Evolutionary conservation across 1,140 invertebrate genomes (phyloP).

Genomic region (Solenopsis fugax): DNA sequence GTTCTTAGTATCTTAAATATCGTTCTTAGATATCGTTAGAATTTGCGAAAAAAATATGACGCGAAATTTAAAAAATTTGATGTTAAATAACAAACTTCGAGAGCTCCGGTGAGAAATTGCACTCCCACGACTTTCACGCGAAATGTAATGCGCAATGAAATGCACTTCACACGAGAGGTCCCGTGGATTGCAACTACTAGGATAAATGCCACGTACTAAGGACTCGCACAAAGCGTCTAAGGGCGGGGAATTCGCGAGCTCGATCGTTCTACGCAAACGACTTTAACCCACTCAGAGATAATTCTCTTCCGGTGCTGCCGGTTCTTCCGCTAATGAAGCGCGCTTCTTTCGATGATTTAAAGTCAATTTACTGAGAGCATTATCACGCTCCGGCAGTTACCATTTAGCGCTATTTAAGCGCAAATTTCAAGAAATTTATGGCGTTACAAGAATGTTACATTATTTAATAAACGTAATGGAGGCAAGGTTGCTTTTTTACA

Average conservation of each 20-base stretch:
- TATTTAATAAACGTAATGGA: slow-evolving; percentile 63
- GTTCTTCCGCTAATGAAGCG: slow-evolving; percentile 61
- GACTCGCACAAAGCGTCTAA: slow-evolving; percentile 35
- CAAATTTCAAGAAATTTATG: slow-evolving; percentile 56
- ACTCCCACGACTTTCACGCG: not conserved
- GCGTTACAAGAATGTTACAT: slow-evolving; percentile 42
- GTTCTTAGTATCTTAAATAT: not conserved
- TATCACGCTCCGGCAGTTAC: slow-evolving; percentile 61
- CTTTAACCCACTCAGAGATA: slow-evolving; percentile 59
- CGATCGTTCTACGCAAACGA: slow-evolving; percentile 61
- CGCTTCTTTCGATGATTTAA: slow-evolving; percentile 62
- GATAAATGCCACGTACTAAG: slow-evolving; percentile 29
- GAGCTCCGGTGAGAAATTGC: slow-evolving; percentile 27
- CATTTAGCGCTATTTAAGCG: slow-evolving; percentile 60
- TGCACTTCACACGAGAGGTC: not conserved
- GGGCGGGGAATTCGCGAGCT: slow-evolving; percentile 33
- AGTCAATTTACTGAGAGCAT: slow-evolving; percentile 59
- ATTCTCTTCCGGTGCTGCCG: slow-evolving; percentile 47
- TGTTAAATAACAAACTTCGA: slow-evolving; percentile 26
- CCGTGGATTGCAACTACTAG: slow-evolving; percentile 15
- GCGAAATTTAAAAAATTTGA: not conserved
- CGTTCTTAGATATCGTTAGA: not conserved
- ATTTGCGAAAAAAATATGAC: not conserved
- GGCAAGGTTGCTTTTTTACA: not conserved
- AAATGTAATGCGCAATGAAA: slow-evolving; percentile 25